phyloP scores from a whole-genome alignment of 1,140 invertebrate species.

The Drosophila dunni region DNA sequence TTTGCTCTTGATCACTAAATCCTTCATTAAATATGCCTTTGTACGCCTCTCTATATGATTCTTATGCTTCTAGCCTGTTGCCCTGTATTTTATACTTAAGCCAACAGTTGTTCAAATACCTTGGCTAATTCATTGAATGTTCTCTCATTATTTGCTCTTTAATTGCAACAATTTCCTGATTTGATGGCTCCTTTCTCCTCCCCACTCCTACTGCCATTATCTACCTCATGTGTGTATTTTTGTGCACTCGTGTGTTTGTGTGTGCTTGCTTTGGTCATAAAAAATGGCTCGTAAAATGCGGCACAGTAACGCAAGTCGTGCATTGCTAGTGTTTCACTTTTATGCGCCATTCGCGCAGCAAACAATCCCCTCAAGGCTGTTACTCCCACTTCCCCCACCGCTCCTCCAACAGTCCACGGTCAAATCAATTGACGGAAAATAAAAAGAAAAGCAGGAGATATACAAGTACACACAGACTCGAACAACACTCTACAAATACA shows the following conservation, averaged over 20 bases:
- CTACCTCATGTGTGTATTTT: conserved; percentile 8
- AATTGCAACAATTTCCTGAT: conserved; percentile 73
- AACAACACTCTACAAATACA: conserved; percentile 68
- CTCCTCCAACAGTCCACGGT: conserved; percentile 39
- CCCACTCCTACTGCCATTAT: conserved; percentile 18
- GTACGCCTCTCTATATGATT: conserved; percentile 3
- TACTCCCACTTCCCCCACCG: conserved; percentile 2
- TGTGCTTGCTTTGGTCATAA: conserved; percentile 48
- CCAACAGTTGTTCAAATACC: background rate
- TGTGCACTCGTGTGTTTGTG: background rate
- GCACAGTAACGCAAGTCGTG: conserved; percentile 52
- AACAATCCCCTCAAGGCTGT: conserved; percentile 47
- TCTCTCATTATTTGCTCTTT: conserved; percentile 73
- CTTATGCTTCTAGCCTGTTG: background rate
- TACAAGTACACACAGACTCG: conserved; percentile 15
- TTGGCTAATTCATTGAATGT: conserved; percentile 54
- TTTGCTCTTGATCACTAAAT: background rate
- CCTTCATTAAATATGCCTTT: background rate
- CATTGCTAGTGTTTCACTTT: conserved; percentile 64
- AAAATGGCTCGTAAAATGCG: conserved; percentile 63
- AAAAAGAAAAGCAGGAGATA: conserved; percentile 55
- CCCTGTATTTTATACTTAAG: background rate
- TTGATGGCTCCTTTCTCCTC: conserved; percentile 43
- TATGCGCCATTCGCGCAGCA: conserved; percentile 64
- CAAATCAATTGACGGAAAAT: conserved; percentile 78